phyloP scores from a whole-genome alignment of 2,888 invertebrate species.

The Heliconius hortense region DNA sequence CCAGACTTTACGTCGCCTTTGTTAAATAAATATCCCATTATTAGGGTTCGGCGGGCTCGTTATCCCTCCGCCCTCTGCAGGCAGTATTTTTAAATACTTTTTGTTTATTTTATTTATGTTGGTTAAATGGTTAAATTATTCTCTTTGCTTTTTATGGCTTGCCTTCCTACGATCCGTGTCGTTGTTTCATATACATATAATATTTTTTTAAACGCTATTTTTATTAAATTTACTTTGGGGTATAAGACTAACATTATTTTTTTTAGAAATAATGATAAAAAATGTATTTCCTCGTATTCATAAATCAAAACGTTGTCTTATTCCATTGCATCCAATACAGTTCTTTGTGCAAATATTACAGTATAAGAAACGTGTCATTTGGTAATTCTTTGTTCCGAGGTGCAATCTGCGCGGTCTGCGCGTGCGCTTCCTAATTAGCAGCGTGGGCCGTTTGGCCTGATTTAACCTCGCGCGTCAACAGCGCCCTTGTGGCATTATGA shows the following conservation, averaged over 20 bases:
- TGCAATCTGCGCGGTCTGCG: conserved; percentile 69
- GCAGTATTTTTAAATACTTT: conserved; percentile 43
- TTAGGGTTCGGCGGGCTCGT: conserved; percentile 42
- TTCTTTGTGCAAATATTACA: conserved; percentile 14
- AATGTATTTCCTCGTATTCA: neutral
- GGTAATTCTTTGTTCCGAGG: conserved; percentile 55
- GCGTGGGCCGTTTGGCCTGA: conserved; percentile 65
- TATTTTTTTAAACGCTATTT: neutral
- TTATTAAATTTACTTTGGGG: neutral
- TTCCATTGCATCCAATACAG: conserved; percentile 3
- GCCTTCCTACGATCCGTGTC: neutral
- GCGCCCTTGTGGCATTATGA: conserved; percentile 28
- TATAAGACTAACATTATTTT: neutral
- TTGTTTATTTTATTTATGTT: conserved; percentile 36
- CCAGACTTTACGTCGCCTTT: conserved; percentile 50
- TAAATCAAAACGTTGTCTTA: conserved; percentile 28
- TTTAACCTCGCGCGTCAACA: conserved; percentile 69
- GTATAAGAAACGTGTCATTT: conserved; percentile 56
- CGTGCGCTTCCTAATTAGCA: conserved; percentile 77
- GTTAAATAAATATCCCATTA: conserved; percentile 54
- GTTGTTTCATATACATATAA: neutral
- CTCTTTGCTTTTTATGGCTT: neutral
- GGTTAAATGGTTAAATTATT: neutral
- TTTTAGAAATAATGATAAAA: neutral
- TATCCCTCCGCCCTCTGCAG: conserved; percentile 31